phyloP scores from a whole-genome alignment of 2,797 vertebrate genomes.

The Neopelma chrysocephalum region DNA sequence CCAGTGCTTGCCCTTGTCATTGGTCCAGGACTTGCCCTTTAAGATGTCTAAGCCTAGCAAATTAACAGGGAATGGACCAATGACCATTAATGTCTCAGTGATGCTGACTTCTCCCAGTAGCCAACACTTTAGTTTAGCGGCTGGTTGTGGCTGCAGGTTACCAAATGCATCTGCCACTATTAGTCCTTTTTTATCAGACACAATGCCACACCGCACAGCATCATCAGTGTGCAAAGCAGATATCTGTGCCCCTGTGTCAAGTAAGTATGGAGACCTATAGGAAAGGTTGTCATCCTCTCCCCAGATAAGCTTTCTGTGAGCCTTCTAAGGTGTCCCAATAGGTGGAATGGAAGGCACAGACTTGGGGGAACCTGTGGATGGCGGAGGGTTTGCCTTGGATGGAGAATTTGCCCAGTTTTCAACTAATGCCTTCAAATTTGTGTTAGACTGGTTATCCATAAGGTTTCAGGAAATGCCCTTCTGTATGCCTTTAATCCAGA shows the following conservation, averaged over 20 bases:
- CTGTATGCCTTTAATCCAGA: too few relatives aligned
- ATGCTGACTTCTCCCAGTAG: not conserved
- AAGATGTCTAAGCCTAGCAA: not conserved
- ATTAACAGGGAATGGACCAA: not conserved
- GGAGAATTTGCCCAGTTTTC: too few relatives aligned
- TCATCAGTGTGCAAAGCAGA: not conserved
- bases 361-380: too few relatives aligned
- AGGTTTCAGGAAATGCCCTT: too few relatives aligned
- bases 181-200: not conserved
- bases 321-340: not conserved
- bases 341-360: not conserved
- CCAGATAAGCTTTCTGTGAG: not conserved
- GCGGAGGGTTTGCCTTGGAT: too few relatives aligned
- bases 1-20: not conserved
- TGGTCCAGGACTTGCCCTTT: not conserved
- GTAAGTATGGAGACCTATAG: not conserved
- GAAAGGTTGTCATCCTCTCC: not conserved
- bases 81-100: not conserved
- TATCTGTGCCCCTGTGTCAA: not conserved
- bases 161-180: not conserved
- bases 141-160: not conserved
- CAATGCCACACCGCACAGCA: not conserved
- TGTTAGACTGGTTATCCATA: too few relatives aligned
- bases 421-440: too few relatives aligned
- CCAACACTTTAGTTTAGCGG: not conserved